Evolutionary conservation across 2,888 invertebrate species (phyloP), one percentile per base, ranked within the genome.

Genomic region (Zhuqinia jingwanae): DNA sequence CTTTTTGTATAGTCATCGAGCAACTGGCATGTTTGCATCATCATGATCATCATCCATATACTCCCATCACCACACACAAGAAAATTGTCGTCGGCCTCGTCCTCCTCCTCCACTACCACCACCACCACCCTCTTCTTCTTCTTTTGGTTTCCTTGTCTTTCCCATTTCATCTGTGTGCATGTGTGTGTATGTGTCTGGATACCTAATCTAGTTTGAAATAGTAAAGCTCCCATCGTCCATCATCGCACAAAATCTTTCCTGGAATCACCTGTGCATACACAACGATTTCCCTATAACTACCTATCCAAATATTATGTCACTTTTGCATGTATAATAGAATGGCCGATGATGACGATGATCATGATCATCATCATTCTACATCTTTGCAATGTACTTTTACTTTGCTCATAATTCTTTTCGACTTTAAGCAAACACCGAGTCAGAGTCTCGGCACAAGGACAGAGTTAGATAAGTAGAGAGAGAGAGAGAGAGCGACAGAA

Each of bases 221-320:
- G 36, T 80, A 81, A 81, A 86, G 86, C 85, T 86, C 56, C 75
- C 76, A 76, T 86, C 86, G 86, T 86, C 73, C 86, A 86, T 80
- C 80, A 86, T 75, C 75, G 42, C 75, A 75, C 50, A 65, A 79
- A 85, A 78, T 70, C 85, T 78, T 80, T 76, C 58, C 68, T 30
- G 53, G 78, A 73, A 85, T 78, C 53, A 84, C 77, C 84, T 77
- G 68, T 84, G 77, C 70, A 78, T 70, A 84, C 58, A 77, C 17
- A 84, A 83, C 36, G 53, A 20, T 45, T 53, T 65, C 42, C 58
- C 80, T 11, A 36, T 25, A 13, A 2, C 45, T 20, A 15, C n/a
- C n/a, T n/a, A n/a, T n/a, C n/a, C n/a, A 45, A 68, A 42, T 68
- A 47, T 20, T 68, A 65, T 65, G 15, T 36, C 1, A 30, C n/a